Evolutionary conservation across 2,113 vertebrate species (phyloP).

Genomic region (Tetraodon nigroviridis): DNA sequence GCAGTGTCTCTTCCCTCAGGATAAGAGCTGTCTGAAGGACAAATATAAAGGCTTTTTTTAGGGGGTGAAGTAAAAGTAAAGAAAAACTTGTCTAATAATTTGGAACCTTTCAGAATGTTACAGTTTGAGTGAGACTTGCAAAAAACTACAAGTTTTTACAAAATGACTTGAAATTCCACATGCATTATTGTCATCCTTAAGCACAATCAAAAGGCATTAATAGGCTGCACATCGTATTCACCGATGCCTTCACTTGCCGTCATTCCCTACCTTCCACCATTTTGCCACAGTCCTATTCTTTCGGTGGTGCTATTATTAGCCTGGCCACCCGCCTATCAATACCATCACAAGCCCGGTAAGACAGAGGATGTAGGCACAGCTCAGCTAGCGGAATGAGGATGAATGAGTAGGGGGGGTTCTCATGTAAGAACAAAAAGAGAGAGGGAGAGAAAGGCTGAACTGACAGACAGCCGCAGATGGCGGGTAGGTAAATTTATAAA

Average conservation of each 20-base stretch:
- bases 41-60: background rate
- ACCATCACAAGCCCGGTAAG: conserved; percentile 63
- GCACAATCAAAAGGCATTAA: conserved; percentile 49
- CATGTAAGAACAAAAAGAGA: conserved; percentile 26
- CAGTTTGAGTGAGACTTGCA: background rate
- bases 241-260: conserved; percentile 34
- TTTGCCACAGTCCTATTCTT: conserved; percentile 57
- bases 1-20: background rate
- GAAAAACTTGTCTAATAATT: too few species aligned
- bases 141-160: conserved; percentile 13
- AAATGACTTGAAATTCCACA: conserved; percentile 54
- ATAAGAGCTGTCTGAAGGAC: background rate
- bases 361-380: conserved; percentile 53
- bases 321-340: conserved; percentile 61
- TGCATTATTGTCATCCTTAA: conserved; percentile 48
- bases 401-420: conserved; percentile 39
- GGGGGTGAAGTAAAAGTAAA: too few species aligned
- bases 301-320: conserved; percentile 64
- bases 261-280: conserved; percentile 30
- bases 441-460: background rate
- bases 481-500: background rate
- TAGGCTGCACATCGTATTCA: conserved; percentile 38
- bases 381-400: conserved; percentile 44
- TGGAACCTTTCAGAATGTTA: background rate
- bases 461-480: too few species aligned